phyloP scores from a whole-genome alignment of 2,113 vertebrate genomes.

The Tricholaema leucomelas region DNA sequence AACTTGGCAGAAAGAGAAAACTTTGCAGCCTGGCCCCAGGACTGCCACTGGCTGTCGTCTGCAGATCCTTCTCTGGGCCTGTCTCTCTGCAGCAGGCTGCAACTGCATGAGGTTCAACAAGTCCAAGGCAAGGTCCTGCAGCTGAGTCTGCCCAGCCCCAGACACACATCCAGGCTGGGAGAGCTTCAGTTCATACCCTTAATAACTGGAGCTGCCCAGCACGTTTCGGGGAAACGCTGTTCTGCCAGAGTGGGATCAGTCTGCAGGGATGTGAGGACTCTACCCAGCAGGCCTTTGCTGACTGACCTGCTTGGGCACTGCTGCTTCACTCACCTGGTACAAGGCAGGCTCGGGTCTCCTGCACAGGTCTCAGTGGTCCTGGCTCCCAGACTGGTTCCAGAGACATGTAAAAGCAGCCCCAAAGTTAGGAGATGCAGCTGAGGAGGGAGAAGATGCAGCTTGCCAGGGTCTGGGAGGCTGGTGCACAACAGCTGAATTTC shows the following conservation, averaged over 20 bases:
- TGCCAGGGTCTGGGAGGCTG: not conserved
- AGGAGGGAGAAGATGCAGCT: not conserved
- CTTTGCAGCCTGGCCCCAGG: not conserved
- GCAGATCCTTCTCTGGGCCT: not conserved
- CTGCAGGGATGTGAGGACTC: slow-evolving; percentile 23
- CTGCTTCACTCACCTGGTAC: not conserved
- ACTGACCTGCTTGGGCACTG: not conserved
- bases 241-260: slow-evolving; percentile 24
- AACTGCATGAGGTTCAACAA: too few species aligned
- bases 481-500: not conserved
- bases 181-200: slow-evolving; percentile 46
- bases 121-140: too few species aligned
- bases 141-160: too few species aligned
- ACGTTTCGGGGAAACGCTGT: slow-evolving; percentile 53
- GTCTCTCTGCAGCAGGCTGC: not conserved
- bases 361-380: not conserved
- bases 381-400: not conserved
- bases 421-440: not conserved
- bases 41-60: not conserved
- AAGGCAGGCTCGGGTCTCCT: not conserved
- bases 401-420: not conserved
- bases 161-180: not conserved
- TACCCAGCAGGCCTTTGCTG: slow-evolving; percentile 1
- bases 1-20: not conserved
- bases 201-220: slow-evolving; percentile 41